Base-by-base conservation (phyloP, 2,797 vertebrate genomes). In the Oryzias dopingdopingensis region DNA sequence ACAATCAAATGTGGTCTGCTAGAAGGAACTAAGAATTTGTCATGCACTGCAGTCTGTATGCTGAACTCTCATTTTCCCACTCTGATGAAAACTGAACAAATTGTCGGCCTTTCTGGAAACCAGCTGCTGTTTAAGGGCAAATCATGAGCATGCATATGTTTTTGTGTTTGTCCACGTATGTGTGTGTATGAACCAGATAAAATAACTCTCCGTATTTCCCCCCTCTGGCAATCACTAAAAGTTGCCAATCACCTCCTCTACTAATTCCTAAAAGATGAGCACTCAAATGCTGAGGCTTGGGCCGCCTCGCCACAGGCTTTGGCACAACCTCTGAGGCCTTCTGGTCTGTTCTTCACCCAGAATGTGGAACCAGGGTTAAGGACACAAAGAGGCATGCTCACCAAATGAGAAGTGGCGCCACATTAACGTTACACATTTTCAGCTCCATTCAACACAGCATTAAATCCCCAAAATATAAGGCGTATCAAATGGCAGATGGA, bases 371-470 rank as follows among this genome's bases (percentile, higher is more conserved):
- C 62, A 65, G 50, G 54, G 66, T 54, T 59, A 60, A 29, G 18
- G 66, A 74, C 74, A 79, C 76, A 72, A 60, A 49, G 81, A 72
- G 71, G 54, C 70, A 72, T 55, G 72, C 82, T 87, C 78, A 72
- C 67, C 55, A 64, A 86, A 89, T 83, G 56, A 77, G 85, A 85
- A 80, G 75, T 81, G 81, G 83, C 67, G 75, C 84, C 78, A 68
- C 81, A 77, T 86, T 83, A 80, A 79, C 77, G 76, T 85, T 63
- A 77, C 70, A 84, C 72, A 63, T 73, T 70, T 81, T 76, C 70
- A 75, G 73, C 80, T 88, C 74, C 62, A 76, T 77, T 81, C 80
- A 83, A 86, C 83, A 83, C 80, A 79, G 63, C 70, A 75, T 83
- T 69, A 82, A 75, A 81, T 79, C 61, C 49, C 10, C 24, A 44